phyloP scores from a whole-genome alignment of 2,113 vertebrate genomes.

The Athene cunicularia region DNA sequence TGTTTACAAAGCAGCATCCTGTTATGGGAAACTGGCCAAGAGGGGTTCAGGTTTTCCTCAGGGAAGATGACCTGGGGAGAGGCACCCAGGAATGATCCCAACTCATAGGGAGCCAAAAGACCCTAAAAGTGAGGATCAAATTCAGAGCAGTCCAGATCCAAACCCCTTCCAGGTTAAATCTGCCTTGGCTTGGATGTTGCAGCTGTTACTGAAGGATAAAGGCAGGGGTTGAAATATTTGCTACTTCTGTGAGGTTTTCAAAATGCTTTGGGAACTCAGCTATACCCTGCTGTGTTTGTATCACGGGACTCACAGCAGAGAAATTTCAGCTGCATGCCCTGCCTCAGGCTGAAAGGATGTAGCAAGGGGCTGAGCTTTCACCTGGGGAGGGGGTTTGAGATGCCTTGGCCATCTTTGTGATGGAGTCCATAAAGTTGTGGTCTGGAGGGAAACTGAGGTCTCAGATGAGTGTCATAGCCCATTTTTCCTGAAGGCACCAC shows the following conservation, averaged over 20 bases:
- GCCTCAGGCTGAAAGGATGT: neutral
- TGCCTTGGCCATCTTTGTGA: neutral
- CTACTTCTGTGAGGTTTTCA: neutral
- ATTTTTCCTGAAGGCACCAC: neutral
- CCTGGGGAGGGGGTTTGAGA: neutral
- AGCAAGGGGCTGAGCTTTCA: neutral
- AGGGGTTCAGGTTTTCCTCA: neutral
- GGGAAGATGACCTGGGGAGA: neutral
- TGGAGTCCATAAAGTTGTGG: neutral
- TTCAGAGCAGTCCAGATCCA: neutral
- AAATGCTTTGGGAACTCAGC: neutral
- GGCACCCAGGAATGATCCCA: neutral
- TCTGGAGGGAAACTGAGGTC: neutral
- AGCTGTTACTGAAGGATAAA: neutral
- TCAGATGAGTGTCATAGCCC: neutral
- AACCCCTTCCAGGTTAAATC: neutral
- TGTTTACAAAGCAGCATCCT: neutral
- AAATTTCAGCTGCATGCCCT: neutral
- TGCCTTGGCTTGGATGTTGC: neutral
- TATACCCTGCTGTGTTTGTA: neutral
- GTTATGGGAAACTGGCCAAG: neutral
- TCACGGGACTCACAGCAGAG: neutral
- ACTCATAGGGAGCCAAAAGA: neutral
- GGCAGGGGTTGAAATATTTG: neutral
- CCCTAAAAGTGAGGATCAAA: neutral